These are phyloP conservation scores for Criorhina ranunculi DNA, from an alignment of 2,888 invertebrate genomes.

Conservation along the genomic window DNA sequence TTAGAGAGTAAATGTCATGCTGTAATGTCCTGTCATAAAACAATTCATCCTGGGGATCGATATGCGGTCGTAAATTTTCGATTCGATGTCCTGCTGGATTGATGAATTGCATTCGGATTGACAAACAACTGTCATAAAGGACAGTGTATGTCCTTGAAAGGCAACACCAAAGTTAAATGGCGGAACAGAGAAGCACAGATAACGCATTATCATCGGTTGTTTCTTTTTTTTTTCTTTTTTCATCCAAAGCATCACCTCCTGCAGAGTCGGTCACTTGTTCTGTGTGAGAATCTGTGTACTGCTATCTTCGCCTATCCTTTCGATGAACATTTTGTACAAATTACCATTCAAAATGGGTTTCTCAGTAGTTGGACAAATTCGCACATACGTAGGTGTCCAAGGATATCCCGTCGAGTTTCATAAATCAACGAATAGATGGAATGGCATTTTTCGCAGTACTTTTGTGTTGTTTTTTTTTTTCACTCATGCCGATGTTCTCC, in stretches of 20 bases:
- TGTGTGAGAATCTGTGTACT: slow-evolving; percentile 1
- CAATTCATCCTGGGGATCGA: slow-evolving; percentile 27
- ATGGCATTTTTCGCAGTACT: slow-evolving; percentile 46
- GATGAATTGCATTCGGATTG: slow-evolving; percentile 62
- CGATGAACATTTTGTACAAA: slow-evolving; percentile 36
- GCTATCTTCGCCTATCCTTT: slow-evolving; percentile 32
- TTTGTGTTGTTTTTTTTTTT: slow-evolving; percentile 27
- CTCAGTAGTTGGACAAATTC: slow-evolving; percentile 69
- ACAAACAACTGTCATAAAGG: slow-evolving; percentile 49
- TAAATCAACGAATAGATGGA: slow-evolving; percentile 60
- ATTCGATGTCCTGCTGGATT: slow-evolving; percentile 35
- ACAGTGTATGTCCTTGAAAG: slow-evolving; percentile 43
- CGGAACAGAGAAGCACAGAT: slow-evolving; percentile 36
- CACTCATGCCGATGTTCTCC: neutral
- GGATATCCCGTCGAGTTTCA: slow-evolving; percentile 49
- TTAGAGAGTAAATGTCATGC: slow-evolving; percentile 66
- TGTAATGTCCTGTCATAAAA: slow-evolving; percentile 72
- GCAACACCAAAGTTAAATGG: slow-evolving; percentile 13
- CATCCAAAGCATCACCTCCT: slow-evolving; percentile 43
- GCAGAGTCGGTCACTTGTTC: slow-evolving; percentile 64
- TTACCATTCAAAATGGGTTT: slow-evolving; percentile 47
- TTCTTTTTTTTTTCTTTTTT: slow-evolving; percentile 13
- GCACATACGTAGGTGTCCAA: slow-evolving; percentile 71
- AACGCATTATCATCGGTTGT: slow-evolving; percentile 63
- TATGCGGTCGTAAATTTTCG: slow-evolving; percentile 57